Conservation (phyloP, 2,113 vertebrate genomes). For the Argyrosomus japonicus region DNA sequence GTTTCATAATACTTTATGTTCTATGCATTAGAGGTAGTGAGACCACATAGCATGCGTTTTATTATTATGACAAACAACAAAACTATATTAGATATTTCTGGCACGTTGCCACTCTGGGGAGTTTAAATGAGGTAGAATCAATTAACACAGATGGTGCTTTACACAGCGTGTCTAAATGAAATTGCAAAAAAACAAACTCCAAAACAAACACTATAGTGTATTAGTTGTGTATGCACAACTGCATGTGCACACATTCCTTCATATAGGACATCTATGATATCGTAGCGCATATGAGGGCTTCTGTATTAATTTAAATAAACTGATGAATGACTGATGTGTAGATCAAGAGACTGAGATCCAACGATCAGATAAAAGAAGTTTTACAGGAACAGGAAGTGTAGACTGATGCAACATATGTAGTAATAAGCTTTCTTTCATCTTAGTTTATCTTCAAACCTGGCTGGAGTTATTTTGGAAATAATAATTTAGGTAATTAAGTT, state of each 20-base stretch:
- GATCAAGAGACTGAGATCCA: slow-evolving; percentile 9
- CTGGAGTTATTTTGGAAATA: background rate
- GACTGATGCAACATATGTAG: no score
- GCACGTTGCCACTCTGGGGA: background rate
- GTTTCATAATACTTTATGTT: background rate
- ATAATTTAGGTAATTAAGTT: background rate
- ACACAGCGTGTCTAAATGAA: background rate
- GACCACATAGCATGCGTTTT: background rate
- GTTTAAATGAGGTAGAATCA: slow-evolving; percentile 18
- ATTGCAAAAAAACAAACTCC: background rate
- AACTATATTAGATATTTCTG: slow-evolving; percentile 8
- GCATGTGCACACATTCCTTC: background rate
- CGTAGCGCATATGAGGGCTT: background rate
- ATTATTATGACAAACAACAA: background rate
- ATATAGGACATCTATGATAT: background rate
- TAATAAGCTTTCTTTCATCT: background rate
- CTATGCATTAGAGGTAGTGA: background rate
- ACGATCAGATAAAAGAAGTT: background rate
- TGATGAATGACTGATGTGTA: background rate
- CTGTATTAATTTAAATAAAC: background rate
- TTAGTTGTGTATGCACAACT: background rate
- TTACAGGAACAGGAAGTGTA: background rate
- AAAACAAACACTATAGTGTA: background rate
- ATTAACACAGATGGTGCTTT: background rate
- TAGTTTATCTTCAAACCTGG: background rate